Percentiles rank a stretch among this genome's conserved stretches.
Evolutionary conservation across 2,888 invertebrate genomes (phyloP).

Genomic region (Cremastobaeus sp.): DNA sequence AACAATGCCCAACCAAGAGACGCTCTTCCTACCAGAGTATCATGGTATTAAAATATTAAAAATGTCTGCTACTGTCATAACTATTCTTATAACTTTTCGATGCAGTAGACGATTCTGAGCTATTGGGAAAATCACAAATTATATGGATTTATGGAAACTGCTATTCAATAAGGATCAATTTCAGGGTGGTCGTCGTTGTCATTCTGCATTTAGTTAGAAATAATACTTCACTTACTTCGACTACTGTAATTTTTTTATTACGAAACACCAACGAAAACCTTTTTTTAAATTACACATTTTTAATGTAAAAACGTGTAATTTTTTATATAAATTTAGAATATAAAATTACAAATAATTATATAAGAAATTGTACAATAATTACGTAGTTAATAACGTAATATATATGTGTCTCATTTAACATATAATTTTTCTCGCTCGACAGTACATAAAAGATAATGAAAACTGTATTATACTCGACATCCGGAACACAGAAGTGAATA

Average conservation of each 20-base stretch:
- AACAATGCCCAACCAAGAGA: slow-evolving; percentile 67
- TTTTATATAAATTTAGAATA: background rate
- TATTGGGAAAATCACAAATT: slow-evolving; percentile 44
- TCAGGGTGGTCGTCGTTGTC: slow-evolving; percentile 35
- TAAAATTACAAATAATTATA: background rate
- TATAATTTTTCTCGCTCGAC: too few relatives aligned
- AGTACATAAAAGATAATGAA: too few relatives aligned
- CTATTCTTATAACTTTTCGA: slow-evolving; percentile 33
- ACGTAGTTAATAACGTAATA: too few relatives aligned
- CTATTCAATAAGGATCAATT: slow-evolving; percentile 16
- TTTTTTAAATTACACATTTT: too few relatives aligned
- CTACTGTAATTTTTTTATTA: too few relatives aligned
- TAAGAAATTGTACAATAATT: too few relatives aligned
- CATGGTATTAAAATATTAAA: slow-evolving; percentile 38
- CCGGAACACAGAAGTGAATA: too few relatives aligned
- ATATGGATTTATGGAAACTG: slow-evolving; percentile 29
- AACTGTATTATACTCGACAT: too few relatives aligned
- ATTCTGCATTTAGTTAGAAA: too few relatives aligned
- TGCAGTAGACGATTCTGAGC: slow-evolving; percentile 32
- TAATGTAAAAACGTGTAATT: background rate
- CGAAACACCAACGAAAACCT: slow-evolving; percentile 23
- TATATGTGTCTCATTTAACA: too few relatives aligned
- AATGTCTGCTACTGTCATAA: slow-evolving; percentile 37
- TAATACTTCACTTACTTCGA: too few relatives aligned
- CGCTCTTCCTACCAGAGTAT: slow-evolving; percentile 60